Percentiles rank a stretch among this genome's conserved stretches.
phyloP scores from a whole-genome alignment of 1,140 invertebrate species.

The Trichonephila clavipes region DNA sequence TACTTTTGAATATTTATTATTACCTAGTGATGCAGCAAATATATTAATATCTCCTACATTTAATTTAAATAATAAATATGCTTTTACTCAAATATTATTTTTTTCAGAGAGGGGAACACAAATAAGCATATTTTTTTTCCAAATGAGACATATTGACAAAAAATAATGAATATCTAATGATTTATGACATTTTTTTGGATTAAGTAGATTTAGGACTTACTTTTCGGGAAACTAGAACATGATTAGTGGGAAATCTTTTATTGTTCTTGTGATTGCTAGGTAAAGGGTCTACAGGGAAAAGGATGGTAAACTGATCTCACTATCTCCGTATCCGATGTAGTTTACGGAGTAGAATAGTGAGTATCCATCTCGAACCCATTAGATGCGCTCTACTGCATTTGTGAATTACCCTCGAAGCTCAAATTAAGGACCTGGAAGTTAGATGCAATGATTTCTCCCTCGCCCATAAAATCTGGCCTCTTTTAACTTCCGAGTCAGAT shows the following conservation, averaged over 20 bases:
- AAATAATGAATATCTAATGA: too few relatives aligned
- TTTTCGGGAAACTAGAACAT: not conserved
- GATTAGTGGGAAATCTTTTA: not conserved
- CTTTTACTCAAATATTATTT: too few relatives aligned
- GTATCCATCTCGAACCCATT: constrained; percentile 22
- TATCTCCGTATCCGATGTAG: constrained; percentile 1
- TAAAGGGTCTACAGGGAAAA: not conserved
- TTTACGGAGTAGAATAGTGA: not conserved
- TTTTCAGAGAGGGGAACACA: too few relatives aligned
- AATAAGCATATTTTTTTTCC: too few relatives aligned
- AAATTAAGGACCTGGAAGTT: not conserved
- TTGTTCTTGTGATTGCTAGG: not conserved
- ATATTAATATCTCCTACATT: too few relatives aligned
- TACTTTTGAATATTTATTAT: too few relatives aligned
- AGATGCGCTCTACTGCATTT: constrained; percentile 35
- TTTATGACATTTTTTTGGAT: too few relatives aligned
- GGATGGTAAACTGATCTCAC: constrained; percentile 1
- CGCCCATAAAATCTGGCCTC: not conserved
- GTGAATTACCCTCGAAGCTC: constrained; percentile 41
- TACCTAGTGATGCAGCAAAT: too few relatives aligned
- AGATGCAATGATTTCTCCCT: constrained; percentile 31
- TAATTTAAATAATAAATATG: too few relatives aligned
- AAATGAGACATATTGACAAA: too few relatives aligned
- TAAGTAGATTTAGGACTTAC: too few relatives aligned
- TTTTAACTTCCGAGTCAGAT: not conserved